phyloP scores from a whole-genome alignment of 2,888 invertebrate genomes.

The Slavum lentiscoides region DNA sequence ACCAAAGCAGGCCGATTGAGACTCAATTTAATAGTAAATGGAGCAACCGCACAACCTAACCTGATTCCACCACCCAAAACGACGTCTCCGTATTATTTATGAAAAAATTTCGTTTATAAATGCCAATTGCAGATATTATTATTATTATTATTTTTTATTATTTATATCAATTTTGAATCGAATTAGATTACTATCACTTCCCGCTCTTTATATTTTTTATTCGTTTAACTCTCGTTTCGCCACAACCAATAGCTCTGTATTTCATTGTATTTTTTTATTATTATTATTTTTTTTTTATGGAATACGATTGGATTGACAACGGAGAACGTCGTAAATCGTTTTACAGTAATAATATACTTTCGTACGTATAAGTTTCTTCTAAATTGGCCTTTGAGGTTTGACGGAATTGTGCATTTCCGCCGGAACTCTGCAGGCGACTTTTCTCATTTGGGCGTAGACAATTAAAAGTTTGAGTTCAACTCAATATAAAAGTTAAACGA shows the following conservation, averaged over 20 bases:
- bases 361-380: background rate
- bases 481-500: conserved; percentile 1
- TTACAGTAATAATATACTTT: conserved; percentile 11
- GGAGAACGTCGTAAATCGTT: background rate
- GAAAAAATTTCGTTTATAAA: too few species aligned
- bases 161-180: too few species aligned
- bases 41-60: too few species aligned
- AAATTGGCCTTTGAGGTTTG: conserved; percentile 23
- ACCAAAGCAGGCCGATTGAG: too few species aligned
- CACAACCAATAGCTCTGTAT: background rate
- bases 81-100: too few species aligned
- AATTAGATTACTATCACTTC: too few species aligned
- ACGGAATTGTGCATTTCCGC: conserved; percentile 4
- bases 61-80: too few species aligned
- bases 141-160: too few species aligned
- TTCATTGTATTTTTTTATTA: background rate
- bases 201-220: background rate
- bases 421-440: conserved; percentile 28
- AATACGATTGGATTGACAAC: background rate
- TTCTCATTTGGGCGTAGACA: conserved; percentile 15
- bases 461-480: conserved; percentile 32
- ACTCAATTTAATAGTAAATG: too few species aligned
- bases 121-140: too few species aligned
- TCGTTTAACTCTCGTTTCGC: background rate
- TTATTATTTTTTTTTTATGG: background rate